Percentiles rank a stretch among this genome's conserved stretches.
Evolutionary conservation across 2,113 vertebrate species (phyloP).

Genomic region (Gobius niger): DNA sequence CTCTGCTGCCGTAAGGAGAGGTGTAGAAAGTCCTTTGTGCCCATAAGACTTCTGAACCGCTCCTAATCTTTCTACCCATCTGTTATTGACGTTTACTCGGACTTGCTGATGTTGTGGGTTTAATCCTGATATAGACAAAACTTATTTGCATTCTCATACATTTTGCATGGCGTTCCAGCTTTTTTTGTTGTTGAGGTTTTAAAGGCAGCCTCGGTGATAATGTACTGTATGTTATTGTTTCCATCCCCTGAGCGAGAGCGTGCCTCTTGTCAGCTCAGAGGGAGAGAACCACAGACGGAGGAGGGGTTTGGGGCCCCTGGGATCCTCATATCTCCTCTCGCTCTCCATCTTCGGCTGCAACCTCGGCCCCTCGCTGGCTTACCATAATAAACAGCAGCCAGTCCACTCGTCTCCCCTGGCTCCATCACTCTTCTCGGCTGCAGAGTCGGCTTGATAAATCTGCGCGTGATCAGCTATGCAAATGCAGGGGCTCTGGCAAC

Average conservation of each 20-base stretch:
- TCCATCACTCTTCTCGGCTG: conserved; percentile 22
- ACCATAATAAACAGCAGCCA: conserved; percentile 42
- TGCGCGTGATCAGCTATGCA: conserved; percentile 17
- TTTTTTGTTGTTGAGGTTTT: neutral
- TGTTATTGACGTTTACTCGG: no score
- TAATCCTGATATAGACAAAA: no score
- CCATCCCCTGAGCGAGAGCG: conserved; percentile 24
- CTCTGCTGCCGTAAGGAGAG: no score
- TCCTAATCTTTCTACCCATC: no score
- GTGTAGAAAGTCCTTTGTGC: no score
- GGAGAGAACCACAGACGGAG: conserved; percentile 55
- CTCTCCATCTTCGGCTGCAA: conserved; percentile 20
- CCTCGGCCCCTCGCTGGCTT: conserved; percentile 28
- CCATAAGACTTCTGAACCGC: no score
- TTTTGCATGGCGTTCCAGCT: no score
- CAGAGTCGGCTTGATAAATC: conserved; percentile 41
- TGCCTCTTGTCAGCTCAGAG: conserved; percentile 39
- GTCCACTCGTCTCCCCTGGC: neutral
- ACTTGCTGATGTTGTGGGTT: no score
- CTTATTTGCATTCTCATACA: no score
- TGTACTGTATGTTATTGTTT: conserved; percentile 2
- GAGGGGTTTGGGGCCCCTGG: conserved; percentile 45
- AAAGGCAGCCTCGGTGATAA: neutral
- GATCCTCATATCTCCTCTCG: conserved; percentile 26
- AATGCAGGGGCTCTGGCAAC: conserved; percentile 33